A percentile compares a stretch with the other conserved stretches of the same genome.
Conservation (phyloP, 2,888 invertebrate species). For the Ecliptopera silaceata region DNA sequence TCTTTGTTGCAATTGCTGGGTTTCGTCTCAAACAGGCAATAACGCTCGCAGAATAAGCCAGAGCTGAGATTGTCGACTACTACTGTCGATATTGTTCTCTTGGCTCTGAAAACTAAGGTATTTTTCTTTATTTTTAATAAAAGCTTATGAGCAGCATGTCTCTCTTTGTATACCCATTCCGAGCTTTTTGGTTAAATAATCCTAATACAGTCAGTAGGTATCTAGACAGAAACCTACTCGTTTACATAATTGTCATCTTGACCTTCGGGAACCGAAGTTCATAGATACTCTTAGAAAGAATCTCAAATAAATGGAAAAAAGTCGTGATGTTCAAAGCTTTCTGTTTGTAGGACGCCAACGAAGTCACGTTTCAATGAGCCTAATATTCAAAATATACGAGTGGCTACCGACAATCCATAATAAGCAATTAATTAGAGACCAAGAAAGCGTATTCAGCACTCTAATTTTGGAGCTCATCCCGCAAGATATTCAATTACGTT, state of each 20-base stretch:
- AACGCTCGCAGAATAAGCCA: constrained; percentile 58
- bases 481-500: constrained; percentile 35
- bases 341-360: background rate
- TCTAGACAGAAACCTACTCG: background rate
- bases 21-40: constrained; percentile 61
- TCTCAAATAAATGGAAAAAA: too few species aligned
- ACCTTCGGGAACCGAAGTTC: too few species aligned
- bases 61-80: constrained; percentile 50
- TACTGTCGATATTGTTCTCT: constrained; percentile 52
- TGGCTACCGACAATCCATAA: constrained; percentile 6
- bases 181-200: background rate
- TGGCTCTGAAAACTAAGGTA: constrained; percentile 37
- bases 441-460: constrained; percentile 14
- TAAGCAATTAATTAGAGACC: constrained; percentile 18
- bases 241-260: too few species aligned
- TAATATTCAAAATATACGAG: constrained; percentile 1
- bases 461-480: constrained; percentile 16
- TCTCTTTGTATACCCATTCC: background rate
- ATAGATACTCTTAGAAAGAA: too few species aligned
- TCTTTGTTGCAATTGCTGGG: constrained; percentile 59
- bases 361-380: background rate
- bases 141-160: constrained; percentile 24
- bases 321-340: background rate
- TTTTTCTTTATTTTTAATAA: constrained; percentile 36
- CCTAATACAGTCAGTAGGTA: background rate